Evolutionary conservation across 2,797 vertebrate species (phyloP), one percentile per base, ranked within the genome.

Genomic region (Taeniopygia guttata): DNA sequence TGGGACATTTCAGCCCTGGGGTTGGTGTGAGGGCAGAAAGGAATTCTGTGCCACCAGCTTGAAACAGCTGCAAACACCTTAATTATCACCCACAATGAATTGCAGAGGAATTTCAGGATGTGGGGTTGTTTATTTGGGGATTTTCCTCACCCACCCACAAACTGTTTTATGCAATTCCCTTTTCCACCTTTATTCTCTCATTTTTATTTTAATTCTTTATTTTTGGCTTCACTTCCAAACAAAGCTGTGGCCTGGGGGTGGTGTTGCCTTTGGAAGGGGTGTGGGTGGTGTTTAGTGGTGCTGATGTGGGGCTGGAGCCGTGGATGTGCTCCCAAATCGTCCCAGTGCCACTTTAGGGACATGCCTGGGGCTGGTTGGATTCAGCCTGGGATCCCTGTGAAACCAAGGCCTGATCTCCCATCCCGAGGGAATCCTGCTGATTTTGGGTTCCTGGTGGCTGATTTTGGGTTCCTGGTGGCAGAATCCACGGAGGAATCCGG

Each of bases 101-200:
- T 91, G 89, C 95, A 84, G 90, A 62, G 92, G 75, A 75, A 92
- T 93, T 77, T 87, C 79, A 45, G 43, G 36, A 29, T 49, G 66
- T 55, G 59, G 26, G 9, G 38, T 73, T 86, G 54, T 91, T 94
- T 93, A 89, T 94, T 93, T 95, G 87, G 70, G 66, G 42, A 29
- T 95, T 84, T 91, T 84, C 89, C 75, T 97, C 82, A 20, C 92
- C 95, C 72, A 38, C 62, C 84, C 48, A 84, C 90, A 88, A 94
- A 62, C 92, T 76, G 70, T 72, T 95, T 93, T 66, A 84, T 79
- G 62, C 78, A 77, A 68, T 78, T 91, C 78, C 82, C 79, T 93
- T 93, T 76, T 48, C 81, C 54, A 83, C 85, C 82, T 66, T 43
- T 85, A 17, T 82, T 80, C 52, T 45, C 29, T 34, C 38, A 2